These are phyloP conservation scores for Petromus typicus DNA, from an alignment of 2,113 vertebrate species.

Conservation along the genomic window DNA sequence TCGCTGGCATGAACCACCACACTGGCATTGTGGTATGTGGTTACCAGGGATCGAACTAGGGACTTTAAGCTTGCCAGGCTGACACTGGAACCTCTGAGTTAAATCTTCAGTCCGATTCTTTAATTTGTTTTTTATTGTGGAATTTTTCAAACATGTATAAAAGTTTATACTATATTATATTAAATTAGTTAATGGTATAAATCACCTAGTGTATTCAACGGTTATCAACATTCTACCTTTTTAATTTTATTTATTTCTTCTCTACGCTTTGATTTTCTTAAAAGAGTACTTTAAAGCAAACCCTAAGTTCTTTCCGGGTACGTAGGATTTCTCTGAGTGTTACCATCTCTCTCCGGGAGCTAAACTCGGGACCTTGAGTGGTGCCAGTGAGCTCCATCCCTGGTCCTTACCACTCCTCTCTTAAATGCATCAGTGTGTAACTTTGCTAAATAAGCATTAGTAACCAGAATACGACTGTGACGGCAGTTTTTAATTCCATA, in stretches of 20 bases:
- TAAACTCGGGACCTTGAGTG: too few relatives aligned
- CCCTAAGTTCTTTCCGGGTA: constrained; percentile 18
- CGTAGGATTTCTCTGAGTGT: not conserved
- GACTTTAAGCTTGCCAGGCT: too few relatives aligned
- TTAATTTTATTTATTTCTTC: constrained; percentile 1
- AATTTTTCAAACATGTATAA: not conserved
- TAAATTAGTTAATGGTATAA: not conserved
- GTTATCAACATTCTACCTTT: not conserved
- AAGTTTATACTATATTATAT: not conserved
- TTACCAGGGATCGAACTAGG: too few relatives aligned
- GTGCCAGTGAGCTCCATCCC: too few relatives aligned
- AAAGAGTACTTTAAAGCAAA: constrained; percentile 2
- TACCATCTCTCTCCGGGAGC: not conserved
- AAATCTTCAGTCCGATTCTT: too few relatives aligned
- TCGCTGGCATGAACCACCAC: too few relatives aligned
- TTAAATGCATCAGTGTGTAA: not conserved
- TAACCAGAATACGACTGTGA: not conserved
- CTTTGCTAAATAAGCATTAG: constrained; percentile 17
- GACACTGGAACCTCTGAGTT: too few relatives aligned
- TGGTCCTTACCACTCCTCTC: not conserved
- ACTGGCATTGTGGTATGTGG: too few relatives aligned
- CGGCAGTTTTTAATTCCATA: constrained; percentile 6
- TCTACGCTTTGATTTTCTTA: not conserved
- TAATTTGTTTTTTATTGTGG: too few relatives aligned
- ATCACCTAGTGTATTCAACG: not conserved